Percentiles rank a stretch among this genome's conserved stretches.
Evolutionary conservation across 2,888 invertebrate genomes (phyloP).

Genomic region (Lasioglossum zephyrum): DNA sequence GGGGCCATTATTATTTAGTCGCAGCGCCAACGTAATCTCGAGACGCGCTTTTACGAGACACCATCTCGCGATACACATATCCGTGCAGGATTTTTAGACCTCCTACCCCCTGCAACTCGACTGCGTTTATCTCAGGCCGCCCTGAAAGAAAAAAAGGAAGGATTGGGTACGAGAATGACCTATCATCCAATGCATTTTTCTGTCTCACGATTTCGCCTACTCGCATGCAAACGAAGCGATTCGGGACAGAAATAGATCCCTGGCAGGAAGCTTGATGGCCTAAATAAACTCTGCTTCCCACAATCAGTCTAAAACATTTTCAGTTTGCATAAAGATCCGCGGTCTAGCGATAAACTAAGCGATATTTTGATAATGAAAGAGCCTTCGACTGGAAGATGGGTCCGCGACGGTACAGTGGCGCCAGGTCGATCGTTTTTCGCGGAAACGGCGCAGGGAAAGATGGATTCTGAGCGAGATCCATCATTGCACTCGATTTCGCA

Average conservation of each 20-base stretch:
- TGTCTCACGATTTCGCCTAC: no score
- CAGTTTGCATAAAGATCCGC: not conserved
- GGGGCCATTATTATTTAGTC: not conserved
- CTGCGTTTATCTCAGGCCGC: not conserved
- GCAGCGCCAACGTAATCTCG: not conserved
- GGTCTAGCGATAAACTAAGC: not conserved
- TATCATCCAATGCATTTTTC: no score
- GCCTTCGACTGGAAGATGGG: not conserved
- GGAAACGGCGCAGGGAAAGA: slow-evolving; percentile 6
- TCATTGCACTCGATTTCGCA: slow-evolving; percentile 15
- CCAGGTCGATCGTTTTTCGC: slow-evolving; percentile 1
- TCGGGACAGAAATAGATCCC: no score
- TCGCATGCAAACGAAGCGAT: no score
- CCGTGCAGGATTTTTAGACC: not conserved
- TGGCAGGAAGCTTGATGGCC: no score
- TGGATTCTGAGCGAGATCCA: not conserved
- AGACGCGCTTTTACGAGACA: not conserved
- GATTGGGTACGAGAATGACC: no score
- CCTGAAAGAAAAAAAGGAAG: no score
- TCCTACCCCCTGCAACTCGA: slow-evolving; percentile 1
- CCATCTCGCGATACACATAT: not conserved
- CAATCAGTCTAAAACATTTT: no score
- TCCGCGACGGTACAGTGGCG: not conserved
- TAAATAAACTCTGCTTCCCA: no score
- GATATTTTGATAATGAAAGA: not conserved